phyloP scores from a whole-genome alignment of 1,140 invertebrate species.

The Coptotermes formosanus region DNA sequence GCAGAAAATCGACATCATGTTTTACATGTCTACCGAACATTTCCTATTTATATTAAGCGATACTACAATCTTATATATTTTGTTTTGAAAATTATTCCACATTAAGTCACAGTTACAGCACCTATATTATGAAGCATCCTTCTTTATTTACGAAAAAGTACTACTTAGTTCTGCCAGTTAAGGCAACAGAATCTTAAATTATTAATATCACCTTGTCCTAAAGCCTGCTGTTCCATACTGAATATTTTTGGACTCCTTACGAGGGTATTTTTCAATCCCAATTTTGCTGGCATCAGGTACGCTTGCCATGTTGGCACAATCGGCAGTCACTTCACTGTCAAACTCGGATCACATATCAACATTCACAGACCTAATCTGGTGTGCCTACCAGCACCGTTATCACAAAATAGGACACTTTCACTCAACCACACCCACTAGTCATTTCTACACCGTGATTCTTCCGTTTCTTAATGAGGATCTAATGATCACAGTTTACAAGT shows the following conservation, averaged over 20 bases:
- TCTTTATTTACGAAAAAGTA: neutral
- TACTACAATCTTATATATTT: neutral
- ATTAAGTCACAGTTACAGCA: neutral
- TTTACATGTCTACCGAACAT: neutral
- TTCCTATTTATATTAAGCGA: neutral
- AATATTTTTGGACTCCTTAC: constrained; percentile 56
- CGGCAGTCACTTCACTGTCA: no score
- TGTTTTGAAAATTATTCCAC: neutral
- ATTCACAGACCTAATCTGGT: no score
- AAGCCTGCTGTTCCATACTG: constrained; percentile 71
- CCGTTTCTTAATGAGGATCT: no score
- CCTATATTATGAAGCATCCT: neutral
- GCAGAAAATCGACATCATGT: no score
- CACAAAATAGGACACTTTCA: no score
- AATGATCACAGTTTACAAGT: no score
- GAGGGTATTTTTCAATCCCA: constrained; percentile 71
- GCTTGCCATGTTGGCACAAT: neutral
- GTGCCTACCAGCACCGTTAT: no score
- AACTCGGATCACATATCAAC: no score
- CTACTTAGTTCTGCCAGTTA: neutral
- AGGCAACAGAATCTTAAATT: neutral
- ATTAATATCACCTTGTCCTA: constrained; percentile 62
- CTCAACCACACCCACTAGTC: no score
- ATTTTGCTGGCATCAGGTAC: constrained; percentile 43
- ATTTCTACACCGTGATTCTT: no score